These are phyloP conservation scores for Eutrigla gurnardus DNA, from an alignment of 2,797 vertebrate species.

Conservation along the genomic window DNA sequence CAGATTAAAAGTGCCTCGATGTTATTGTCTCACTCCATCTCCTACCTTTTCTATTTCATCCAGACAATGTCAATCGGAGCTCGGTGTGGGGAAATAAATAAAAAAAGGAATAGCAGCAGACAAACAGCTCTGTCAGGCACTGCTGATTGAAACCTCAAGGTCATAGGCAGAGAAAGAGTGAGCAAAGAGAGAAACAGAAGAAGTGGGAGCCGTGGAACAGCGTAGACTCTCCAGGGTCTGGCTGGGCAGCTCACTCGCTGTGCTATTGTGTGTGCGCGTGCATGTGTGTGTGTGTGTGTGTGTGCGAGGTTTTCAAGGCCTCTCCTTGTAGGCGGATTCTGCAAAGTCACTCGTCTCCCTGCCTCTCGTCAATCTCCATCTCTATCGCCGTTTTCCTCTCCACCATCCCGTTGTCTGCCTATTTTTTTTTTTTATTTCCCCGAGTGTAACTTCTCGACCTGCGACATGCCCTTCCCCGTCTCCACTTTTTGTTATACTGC, in stretches of 20 bases:
- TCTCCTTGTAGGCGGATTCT: conserved; percentile 68
- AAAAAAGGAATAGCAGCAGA: conserved; percentile 49
- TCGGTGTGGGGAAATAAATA: conserved; percentile 30
- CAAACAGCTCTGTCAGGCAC: conserved; percentile 74
- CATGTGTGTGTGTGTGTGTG: conserved; percentile 34
- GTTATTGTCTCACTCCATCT: conserved; percentile 13
- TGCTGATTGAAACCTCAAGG: conserved; percentile 86
- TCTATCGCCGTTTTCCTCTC: conserved; percentile 31
- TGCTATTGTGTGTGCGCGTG: conserved; percentile 17
- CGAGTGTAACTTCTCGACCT: conserved; percentile 57
- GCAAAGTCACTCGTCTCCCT: conserved; percentile 73
- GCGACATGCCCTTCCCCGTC: conserved; percentile 40
- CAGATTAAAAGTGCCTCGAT: conserved; percentile 18
- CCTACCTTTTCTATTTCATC: conserved; percentile 43
- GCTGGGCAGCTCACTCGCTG: conserved; percentile 62
- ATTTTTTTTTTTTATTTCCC: conserved; percentile 5
- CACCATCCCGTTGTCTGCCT: conserved; percentile 33
- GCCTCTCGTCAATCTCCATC: conserved; percentile 60
- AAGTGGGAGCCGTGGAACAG: conserved; percentile 48
- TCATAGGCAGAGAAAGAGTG: conserved; percentile 63
- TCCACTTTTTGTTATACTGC: conserved; percentile 20
- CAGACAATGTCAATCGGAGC: conserved; percentile 62
- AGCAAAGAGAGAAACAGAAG: conserved; percentile 31
- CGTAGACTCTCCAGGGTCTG: conserved; percentile 70
- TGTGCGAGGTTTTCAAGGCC: conserved; percentile 74